Percentiles rank a stretch among this genome's conserved stretches.
phyloP scores from a whole-genome alignment of 1,140 invertebrate genomes.

The Cryptotermes secundus region DNA sequence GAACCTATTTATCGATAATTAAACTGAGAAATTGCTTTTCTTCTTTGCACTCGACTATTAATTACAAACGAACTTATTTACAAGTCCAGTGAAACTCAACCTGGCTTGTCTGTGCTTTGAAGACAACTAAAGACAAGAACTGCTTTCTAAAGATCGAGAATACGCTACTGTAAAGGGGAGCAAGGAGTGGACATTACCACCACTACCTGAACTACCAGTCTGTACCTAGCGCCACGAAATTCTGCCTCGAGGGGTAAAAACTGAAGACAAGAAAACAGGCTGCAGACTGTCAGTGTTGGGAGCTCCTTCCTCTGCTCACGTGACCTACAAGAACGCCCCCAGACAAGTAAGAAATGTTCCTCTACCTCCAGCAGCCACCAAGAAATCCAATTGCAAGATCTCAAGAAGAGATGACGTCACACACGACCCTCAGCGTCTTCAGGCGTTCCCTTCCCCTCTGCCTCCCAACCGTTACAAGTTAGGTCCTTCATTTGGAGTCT shows the following conservation, averaged over 20 bases:
- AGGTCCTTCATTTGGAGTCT: background rate
- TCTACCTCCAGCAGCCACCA: background rate
- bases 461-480: background rate
- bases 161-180: background rate
- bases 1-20: no score
- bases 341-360: background rate
- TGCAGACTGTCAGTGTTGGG: background rate
- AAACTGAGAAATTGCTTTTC: no score
- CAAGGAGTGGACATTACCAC: background rate
- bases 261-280: background rate
- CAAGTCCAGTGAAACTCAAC: background rate
- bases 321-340: background rate
- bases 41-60: no score
- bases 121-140: background rate
- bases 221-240: background rate
- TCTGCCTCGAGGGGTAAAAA: background rate
- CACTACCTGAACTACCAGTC: background rate
- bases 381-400: background rate
- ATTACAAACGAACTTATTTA: background rate
- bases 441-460: background rate
- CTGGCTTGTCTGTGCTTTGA: background rate
- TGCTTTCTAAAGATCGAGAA: conserved; percentile 3
- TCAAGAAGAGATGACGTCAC: background rate
- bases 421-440: background rate
- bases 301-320: background rate